These are phyloP conservation scores for Limnephilus lunatus DNA, from an alignment of 2,888 invertebrate genomes.

Conservation along the genomic window DNA sequence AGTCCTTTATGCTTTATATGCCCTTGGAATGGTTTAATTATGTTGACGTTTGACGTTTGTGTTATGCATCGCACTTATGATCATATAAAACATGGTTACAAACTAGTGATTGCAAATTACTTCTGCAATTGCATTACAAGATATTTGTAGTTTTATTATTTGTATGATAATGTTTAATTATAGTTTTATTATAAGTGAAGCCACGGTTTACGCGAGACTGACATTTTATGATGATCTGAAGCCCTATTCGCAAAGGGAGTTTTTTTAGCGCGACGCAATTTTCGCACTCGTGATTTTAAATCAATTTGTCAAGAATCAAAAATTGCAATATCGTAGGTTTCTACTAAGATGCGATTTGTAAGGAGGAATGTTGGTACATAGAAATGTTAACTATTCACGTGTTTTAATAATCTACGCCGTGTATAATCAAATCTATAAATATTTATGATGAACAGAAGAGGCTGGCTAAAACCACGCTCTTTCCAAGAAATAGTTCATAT, in stretches of 20 bases:
- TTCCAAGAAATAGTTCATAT: background rate
- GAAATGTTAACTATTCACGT: background rate
- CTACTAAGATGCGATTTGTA: background rate
- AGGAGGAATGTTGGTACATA: background rate
- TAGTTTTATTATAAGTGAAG: background rate
- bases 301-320: background rate
- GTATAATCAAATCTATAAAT: background rate
- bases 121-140: background rate
- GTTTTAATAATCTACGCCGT: background rate
- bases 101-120: background rate
- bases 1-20: background rate
- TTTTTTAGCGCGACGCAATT: background rate
- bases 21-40: background rate
- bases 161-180: background rate
- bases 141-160: background rate
- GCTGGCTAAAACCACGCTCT: background rate
- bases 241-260: background rate
- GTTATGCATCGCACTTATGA: background rate
- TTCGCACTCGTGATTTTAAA: background rate
- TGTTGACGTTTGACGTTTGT: constrained; percentile 23
- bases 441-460: background rate
- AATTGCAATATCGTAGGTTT: background rate
- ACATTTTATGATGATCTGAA: background rate
- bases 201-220: background rate
- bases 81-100: background rate